phyloP scores from a whole-genome alignment of 1,140 invertebrate genomes.

The Chironomus tepperi region DNA sequence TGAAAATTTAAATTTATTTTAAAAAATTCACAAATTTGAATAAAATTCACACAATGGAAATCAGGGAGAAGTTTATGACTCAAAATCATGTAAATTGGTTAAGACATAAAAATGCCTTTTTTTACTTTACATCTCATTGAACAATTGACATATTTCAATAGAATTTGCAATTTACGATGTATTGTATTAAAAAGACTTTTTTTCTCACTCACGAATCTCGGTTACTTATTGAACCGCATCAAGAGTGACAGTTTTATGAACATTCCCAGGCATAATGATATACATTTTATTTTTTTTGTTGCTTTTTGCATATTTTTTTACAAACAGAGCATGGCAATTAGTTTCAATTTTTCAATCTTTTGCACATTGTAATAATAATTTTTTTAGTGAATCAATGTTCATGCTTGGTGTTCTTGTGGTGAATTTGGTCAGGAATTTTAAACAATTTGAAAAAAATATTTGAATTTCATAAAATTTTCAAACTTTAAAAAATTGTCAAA shows the following conservation, averaged over 20 bases:
- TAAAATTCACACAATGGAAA: neutral
- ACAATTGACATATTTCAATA: constrained; percentile 5
- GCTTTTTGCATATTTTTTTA: neutral
- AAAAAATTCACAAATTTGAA: too few relatives aligned
- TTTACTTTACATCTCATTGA: neutral
- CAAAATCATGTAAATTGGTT: neutral
- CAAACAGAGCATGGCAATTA: neutral
- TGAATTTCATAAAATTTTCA: too few relatives aligned
- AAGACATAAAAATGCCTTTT: neutral
- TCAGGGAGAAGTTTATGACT: neutral
- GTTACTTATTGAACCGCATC: neutral
- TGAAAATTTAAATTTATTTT: too few relatives aligned
- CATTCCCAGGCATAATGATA: neutral
- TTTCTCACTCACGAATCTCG: neutral
- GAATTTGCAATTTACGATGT: constrained; percentile 1
- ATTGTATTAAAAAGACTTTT: neutral
- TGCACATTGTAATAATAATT: too few relatives aligned
- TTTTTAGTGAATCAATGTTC: too few relatives aligned
- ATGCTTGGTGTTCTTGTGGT: too few relatives aligned
- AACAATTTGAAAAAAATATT: too few relatives aligned
- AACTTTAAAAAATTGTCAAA: too few relatives aligned
- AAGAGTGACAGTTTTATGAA: constrained; percentile 13
- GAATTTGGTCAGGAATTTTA: too few relatives aligned
- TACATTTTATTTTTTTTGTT: neutral
- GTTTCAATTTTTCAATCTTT: neutral